These are phyloP conservation scores for Bos indicus DNA, from an alignment of 2,113 vertebrate genomes.

Conservation along the genomic window DNA sequence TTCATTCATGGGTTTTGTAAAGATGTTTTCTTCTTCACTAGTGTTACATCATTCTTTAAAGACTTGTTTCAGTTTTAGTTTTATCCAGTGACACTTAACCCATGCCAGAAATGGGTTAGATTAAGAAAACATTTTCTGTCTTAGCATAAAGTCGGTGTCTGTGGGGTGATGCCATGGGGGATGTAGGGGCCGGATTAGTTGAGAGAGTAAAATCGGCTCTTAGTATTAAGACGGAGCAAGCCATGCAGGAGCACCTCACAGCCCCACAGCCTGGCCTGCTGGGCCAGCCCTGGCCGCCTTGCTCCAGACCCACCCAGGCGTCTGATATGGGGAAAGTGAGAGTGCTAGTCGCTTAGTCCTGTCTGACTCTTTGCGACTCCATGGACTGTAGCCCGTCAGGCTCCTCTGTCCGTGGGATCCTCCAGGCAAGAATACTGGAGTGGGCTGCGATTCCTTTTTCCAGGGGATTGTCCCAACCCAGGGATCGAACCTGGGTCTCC, in stretches of 20 bases:
- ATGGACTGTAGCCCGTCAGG: neutral
- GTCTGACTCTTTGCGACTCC: neutral
- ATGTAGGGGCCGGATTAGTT: neutral
- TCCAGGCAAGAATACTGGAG: neutral
- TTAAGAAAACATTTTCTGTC: neutral
- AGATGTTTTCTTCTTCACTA: neutral
- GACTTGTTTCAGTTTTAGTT: neutral
- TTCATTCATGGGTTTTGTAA: neutral
- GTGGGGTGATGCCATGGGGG: fast-evolving
- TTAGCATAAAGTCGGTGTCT: neutral
- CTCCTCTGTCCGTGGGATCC: neutral
- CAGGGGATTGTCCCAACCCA: neutral
- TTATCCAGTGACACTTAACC: no score
- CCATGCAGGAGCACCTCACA: neutral
- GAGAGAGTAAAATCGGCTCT: neutral
- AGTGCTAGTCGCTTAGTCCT: fast-evolving
- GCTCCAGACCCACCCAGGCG: neutral
- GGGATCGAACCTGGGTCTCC: neutral
- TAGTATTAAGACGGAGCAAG: neutral
- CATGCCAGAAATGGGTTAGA: neutral
- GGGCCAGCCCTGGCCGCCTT: neutral
- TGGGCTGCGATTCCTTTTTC: neutral
- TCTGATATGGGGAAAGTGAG: neutral
- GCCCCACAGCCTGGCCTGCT: neutral
- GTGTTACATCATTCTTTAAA: neutral